Base-by-base conservation (phyloP, 2,888 invertebrate genomes). In the Drosophila fungiperda region DNA sequence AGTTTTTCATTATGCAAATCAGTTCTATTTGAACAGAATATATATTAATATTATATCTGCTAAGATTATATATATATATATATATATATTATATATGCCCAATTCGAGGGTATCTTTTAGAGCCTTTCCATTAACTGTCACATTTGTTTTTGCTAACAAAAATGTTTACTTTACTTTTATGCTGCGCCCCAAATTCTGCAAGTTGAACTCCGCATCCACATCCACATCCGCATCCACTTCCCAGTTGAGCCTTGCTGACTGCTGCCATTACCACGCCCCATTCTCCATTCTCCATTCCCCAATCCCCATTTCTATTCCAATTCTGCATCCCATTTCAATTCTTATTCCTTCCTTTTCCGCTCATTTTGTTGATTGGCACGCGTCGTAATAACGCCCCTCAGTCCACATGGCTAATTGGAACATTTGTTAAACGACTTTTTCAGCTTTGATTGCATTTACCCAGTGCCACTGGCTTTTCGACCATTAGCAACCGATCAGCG, bases 331-430 rank as follows among this genome's bases (percentile, higher is more conserved):
- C 32, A 9, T 45, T 52, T 42, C 36, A 42, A 29, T 9, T 29
- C 26, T 9, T 17, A 20, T 50, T 59, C 48, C 48, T 63, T 69
- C 58, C 57, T 57, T 62, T 74, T 63, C 55, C 62, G 74, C 78
- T 75, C 63, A 78, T 74, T 74, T 61, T 6, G 52, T 49, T 67
- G 50, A 36, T 71, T 57, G 78, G 75, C 77, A 70, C 75, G 75
- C 70, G 61, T 64, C 67, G 57, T 9, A 3, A 23, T 45, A 15
- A 15, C 23, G 45, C 23, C 45, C 23, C 23, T 4, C 8, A 3
- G 15, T 7, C 5, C 68, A 62, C 80, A 73, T 55, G 38, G 49
- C 66, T 83, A 83, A 81, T 81, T 81, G 80, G 78, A 81, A 65
- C 75, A 64, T 82, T 80, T 80, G 74, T 71, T 82, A 69, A 69